phyloP scores from a whole-genome alignment of 2,797 vertebrate species.

The Pteronotus mesoamericanus region DNA sequence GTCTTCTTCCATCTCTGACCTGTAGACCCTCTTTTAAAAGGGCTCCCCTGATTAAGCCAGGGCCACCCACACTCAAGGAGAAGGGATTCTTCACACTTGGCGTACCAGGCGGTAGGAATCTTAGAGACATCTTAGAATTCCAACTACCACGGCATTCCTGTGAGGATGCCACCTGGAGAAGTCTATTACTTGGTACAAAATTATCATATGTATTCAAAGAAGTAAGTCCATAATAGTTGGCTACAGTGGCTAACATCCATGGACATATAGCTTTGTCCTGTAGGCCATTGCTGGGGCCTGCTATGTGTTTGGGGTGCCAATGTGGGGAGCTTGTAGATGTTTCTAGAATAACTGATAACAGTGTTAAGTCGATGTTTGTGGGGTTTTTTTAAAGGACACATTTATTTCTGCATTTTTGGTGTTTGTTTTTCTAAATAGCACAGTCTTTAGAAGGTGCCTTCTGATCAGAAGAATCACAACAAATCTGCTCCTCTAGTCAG shows the following conservation, averaged over 20 bases:
- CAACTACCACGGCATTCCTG: not conserved
- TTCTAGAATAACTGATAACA: not conserved
- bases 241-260: not conserved
- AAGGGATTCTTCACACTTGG: not conserved
- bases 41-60: not conserved
- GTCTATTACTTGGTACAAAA: not conserved
- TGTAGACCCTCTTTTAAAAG: not conserved
- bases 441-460: constrained; percentile 77
- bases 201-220: not conserved
- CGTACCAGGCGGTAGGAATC: not conserved
- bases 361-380: not conserved
- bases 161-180: not conserved
- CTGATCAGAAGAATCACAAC: constrained; percentile 74
- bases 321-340: not conserved
- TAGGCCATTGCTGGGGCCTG: not conserved
- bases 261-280: not conserved
- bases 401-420: not conserved
- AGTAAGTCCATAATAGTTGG: not conserved
- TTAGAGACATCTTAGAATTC: not conserved
- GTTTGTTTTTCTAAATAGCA: constrained; percentile 70
- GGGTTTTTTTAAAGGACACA: not conserved
- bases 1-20: not conserved
- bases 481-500: constrained; percentile 71
- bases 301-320: not conserved
- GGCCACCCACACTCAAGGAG: not conserved